Evolutionary conservation across 2,888 invertebrate genomes (phyloP).

Genomic region (Psylliodes chrysocephalus): DNA sequence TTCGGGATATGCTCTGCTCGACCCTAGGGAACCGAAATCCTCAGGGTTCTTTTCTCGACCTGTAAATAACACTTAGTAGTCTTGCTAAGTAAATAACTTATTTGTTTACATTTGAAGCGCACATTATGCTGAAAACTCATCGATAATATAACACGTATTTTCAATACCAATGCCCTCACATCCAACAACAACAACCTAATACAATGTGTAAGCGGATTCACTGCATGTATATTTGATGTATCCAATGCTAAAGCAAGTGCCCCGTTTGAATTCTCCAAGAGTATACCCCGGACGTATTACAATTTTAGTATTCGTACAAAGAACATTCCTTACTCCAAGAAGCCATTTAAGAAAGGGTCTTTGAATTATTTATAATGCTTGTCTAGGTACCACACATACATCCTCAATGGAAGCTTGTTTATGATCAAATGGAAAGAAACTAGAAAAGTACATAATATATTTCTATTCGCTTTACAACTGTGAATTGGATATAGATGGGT

Average conservation of each 20-base stretch:
- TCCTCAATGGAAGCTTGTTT: slow-evolving; percentile 30
- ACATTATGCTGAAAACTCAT: too few relatives aligned
- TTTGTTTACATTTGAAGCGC: too few relatives aligned
- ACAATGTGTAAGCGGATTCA: slow-evolving; percentile 30
- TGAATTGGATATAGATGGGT: too few relatives aligned
- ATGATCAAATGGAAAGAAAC: slow-evolving; percentile 26
- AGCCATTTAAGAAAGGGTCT: slow-evolving; percentile 41
- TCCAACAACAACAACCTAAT: slow-evolving; percentile 12
- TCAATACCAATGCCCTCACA: not conserved
- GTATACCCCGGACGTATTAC: slow-evolving; percentile 39
- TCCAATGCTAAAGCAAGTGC: slow-evolving; percentile 42
- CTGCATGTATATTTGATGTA: slow-evolving; percentile 39
- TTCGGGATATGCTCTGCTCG: too few relatives aligned
- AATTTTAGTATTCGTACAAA: slow-evolving; percentile 44
- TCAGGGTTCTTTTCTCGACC: too few relatives aligned
- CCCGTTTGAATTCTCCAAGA: slow-evolving; percentile 38
- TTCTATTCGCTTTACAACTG: too few relatives aligned
- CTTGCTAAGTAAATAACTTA: too few relatives aligned
- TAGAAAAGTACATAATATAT: slow-evolving; percentile 14
- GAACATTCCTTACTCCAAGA: slow-evolving; percentile 39
- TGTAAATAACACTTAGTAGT: too few relatives aligned
- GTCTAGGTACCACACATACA: slow-evolving; percentile 37
- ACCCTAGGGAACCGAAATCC: too few relatives aligned
- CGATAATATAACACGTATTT: slow-evolving; percentile 15
- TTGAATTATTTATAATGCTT: slow-evolving; percentile 42